Evolutionary conservation across 2,113 vertebrate species (phyloP), one percentile per base, ranked within the genome.

Genomic region (Hassar affinis): DNA sequence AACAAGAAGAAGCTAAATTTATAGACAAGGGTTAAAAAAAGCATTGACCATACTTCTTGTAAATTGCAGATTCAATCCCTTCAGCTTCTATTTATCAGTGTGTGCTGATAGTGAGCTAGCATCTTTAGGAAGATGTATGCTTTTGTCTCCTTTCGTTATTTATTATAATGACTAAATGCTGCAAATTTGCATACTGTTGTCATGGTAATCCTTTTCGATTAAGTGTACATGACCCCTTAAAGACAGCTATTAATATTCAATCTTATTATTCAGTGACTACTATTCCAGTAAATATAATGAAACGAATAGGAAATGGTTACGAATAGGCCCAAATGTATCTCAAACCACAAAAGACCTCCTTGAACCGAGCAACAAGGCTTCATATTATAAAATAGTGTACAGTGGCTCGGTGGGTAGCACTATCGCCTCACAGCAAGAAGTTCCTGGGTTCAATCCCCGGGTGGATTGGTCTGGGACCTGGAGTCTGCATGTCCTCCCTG

Each of bases 1-100:
- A 47, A 66, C 22, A 47, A 8, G 6, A 17, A 49, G 10, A 57
- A 59, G 54, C 76, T 59, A 79, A 79, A 85, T 68, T 85, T 72
- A 74, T 82, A 80, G 61, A 80, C 66, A 62, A 33, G 42, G 56
- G 74, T 20, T 69, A 71, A 75, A 81, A 72, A 85, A 84, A 57
- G n/a, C 72, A 77, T 18, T 22, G 45, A 27, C 79, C 56, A 35
- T 47, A 20, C 64, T 54, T 71, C 72, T 80, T 62, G 25, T 54
- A 47, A 74, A 62, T 20, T 66, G 9, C 25, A 17, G 45, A 83
- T 68, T 85, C 74, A 75, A 59, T 75, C 8, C 38, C 0, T 7
- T 85, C 25, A 81, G 71, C 30, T 30, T 68, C 72, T 80, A 9
- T 80, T 77, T 82, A 54, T 68, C 72, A 68, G 33, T 78, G 10